phyloP scores from a whole-genome alignment of 2,888 invertebrate genomes.

The Cataglyphis livida region DNA sequence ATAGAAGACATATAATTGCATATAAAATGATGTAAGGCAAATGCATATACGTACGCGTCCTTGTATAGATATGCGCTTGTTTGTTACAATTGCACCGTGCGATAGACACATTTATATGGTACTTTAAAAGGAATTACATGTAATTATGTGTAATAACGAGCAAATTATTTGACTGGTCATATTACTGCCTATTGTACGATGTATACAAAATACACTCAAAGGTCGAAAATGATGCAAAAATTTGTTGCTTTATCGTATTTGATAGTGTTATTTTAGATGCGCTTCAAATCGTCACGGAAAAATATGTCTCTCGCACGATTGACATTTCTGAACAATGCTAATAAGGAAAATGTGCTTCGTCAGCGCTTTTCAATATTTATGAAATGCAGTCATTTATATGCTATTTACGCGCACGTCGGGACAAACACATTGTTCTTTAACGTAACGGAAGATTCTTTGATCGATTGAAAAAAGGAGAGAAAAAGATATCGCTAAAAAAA shows the following conservation, averaged over 20 bases:
- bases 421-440: neutral
- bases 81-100: neutral
- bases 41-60: neutral
- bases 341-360: neutral
- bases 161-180: neutral
- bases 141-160: conserved; percentile 18
- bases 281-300: neutral
- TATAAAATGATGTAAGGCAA: neutral
- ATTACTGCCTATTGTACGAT: neutral
- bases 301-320: neutral
- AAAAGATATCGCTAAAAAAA: too few species aligned
- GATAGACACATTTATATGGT: neutral
- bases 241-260: neutral
- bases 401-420: neutral
- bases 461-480: neutral
- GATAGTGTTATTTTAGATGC: neutral
- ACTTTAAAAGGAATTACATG: conserved; percentile 4
- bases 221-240: neutral
- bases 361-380: neutral
- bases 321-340: neutral
- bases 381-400: neutral
- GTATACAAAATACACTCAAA: neutral
- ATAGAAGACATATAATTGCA: neutral
- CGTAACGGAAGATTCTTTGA: neutral
- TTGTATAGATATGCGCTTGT: neutral